Conservation (phyloP, 92 coral and sea anemone genomes). For the Phymanthus crucifer region DNA sequence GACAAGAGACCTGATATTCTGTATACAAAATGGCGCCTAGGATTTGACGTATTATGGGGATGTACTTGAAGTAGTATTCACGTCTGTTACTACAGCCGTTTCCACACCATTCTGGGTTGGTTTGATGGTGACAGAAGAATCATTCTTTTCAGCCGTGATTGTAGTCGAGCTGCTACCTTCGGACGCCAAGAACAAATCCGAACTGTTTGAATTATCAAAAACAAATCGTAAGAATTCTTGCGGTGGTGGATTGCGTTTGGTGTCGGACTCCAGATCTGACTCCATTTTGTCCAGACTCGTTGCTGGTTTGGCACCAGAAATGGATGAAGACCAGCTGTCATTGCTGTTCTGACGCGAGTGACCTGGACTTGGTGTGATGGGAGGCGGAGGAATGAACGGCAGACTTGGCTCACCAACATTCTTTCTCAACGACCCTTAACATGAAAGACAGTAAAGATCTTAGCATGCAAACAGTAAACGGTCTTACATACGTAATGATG, state of each 20-base stretch:
- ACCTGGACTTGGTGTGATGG: conserved; percentile 58
- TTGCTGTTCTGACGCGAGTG: conserved; percentile 53
- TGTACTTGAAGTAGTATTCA: conserved; percentile 5
- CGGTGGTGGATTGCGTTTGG: conserved; percentile 72
- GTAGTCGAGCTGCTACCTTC: conserved; percentile 31
- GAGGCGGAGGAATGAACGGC: conserved; percentile 76
- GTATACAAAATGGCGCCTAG: neutral
- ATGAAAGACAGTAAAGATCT: no score
- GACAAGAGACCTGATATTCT: neutral
- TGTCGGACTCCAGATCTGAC: conserved; percentile 63
- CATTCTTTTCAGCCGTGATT: conserved; percentile 23
- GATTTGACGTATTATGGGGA: no score
- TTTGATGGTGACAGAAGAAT: conserved; percentile 9
- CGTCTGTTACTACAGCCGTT: neutral
- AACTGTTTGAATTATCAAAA: conserved; percentile 63
- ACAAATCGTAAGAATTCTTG: conserved; percentile 83
- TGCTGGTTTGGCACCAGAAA: conserved; percentile 53
- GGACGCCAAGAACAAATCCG: conserved; percentile 52
- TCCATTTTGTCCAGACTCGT: conserved; percentile 48
- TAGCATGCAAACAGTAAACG: no score
- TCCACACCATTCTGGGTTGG: conserved; percentile 19
- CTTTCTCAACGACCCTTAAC: conserved; percentile 28
- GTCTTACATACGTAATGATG: no score
- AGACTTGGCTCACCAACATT: conserved; percentile 61
- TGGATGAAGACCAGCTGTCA: conserved; percentile 56